Percentiles rank a stretch among this genome's conserved stretches.
phyloP scores from a whole-genome alignment of 2,113 vertebrate species.

The crab-eating macaque (Macaca fascicularis) region T2T-MFA8v1.1 NC_088385.1:62759001-62759500 shows the following conservation, averaged over 20 bases:
- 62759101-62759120: slow-evolving; percentile 37
- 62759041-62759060: slow-evolving; percentile 17
- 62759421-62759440: slow-evolving; percentile 30
- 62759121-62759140: neutral
- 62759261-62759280: slow-evolving; percentile 59
- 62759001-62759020: slow-evolving; percentile 24
- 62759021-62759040: slow-evolving; percentile 57
- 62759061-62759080: slow-evolving; percentile 24
- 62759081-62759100: neutral
- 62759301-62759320: slow-evolving; percentile 16
- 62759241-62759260: slow-evolving; percentile 5
- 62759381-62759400: slow-evolving; percentile 72
- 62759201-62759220: slow-evolving; percentile 33
- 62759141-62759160: neutral
- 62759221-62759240: slow-evolving; percentile 5
- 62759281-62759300: slow-evolving; percentile 41
- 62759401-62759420: slow-evolving; percentile 31
- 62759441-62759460: neutral
- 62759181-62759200: neutral
- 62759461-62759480: slow-evolving; percentile 21
- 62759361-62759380: slow-evolving; percentile 73
- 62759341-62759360: slow-evolving; percentile 74
- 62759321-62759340: slow-evolving; percentile 67
- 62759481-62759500: slow-evolving; percentile 22
- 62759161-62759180: neutral